Percentiles rank a stretch among this genome's conserved stretches.
These are phyloP conservation scores for Sepioteuthis lessoniana DNA, from an alignment of 2,888 invertebrate genomes.

Conservation along the genomic window DNA sequence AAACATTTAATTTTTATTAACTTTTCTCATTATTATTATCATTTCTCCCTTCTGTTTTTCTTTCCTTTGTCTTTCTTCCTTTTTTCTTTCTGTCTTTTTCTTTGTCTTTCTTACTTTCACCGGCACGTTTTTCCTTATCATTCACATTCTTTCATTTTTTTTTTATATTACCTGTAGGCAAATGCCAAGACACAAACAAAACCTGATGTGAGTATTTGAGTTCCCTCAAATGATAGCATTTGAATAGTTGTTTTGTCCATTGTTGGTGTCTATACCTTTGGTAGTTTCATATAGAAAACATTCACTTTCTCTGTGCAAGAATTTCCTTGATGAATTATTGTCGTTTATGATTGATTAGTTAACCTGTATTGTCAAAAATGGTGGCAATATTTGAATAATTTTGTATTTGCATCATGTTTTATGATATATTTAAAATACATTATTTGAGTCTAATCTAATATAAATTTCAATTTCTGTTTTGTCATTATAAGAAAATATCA, in stretches of 20 bases:
- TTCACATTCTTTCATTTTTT: background rate
- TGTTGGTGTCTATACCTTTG: background rate
- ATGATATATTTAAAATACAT: too few species aligned
- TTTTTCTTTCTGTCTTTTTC: background rate
- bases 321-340: too few species aligned
- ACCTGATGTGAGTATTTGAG: background rate
- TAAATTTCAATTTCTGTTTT: too few species aligned
- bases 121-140: background rate
- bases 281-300: background rate
- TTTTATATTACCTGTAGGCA: background rate
- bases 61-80: background rate
- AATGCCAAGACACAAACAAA: slow-evolving; percentile 33
- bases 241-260: background rate
- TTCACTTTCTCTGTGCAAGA: too few species aligned
- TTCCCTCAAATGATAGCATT: background rate
- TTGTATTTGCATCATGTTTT: too few species aligned
- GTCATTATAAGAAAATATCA: too few species aligned
- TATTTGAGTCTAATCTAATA: too few species aligned
- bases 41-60: background rate
- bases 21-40: background rate
- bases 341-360: too few species aligned
- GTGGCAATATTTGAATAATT: too few species aligned
- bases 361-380: too few species aligned
- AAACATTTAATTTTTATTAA: background rate
- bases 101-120: background rate